phyloP scores from a whole-genome alignment of 2,113 vertebrate species.

The Geococcyx californianus region DNA sequence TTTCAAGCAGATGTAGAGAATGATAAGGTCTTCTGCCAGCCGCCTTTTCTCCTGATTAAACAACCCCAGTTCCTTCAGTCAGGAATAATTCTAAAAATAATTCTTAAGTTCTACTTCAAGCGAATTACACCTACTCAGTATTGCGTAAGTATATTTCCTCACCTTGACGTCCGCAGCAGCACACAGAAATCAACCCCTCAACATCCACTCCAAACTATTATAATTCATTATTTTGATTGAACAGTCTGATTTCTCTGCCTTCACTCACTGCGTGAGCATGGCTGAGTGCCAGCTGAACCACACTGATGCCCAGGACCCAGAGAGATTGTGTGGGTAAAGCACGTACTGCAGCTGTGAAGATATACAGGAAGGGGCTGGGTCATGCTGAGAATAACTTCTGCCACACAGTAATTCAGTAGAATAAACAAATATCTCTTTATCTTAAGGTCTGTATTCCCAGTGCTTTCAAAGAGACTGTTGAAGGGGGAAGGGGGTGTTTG shows the following conservation, averaged over 20 bases:
- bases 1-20: too few relatives aligned
- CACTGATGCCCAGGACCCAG: not conserved
- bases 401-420: not conserved
- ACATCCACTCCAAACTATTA: not conserved
- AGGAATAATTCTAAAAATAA: not conserved
- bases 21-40: too few relatives aligned
- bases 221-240: not conserved
- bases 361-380: not conserved
- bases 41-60: too few relatives aligned
- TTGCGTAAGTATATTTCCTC: not conserved
- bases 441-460: not conserved
- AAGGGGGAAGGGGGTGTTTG: not conserved
- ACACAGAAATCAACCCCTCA: not conserved
- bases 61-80: too few relatives aligned
- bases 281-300: slow-evolving; percentile 20
- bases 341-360: not conserved
- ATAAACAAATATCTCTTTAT: not conserved
- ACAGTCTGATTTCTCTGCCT: not conserved
- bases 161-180: not conserved
- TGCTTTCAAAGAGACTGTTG: not conserved
- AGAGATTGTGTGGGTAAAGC: not conserved
- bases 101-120: not conserved
- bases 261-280: not conserved
- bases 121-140: not conserved
- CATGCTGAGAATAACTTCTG: slow-evolving; percentile 9